Base-by-base conservation (phyloP, 2,113 vertebrate species). In the Pontoporia blainvillei region DNA sequence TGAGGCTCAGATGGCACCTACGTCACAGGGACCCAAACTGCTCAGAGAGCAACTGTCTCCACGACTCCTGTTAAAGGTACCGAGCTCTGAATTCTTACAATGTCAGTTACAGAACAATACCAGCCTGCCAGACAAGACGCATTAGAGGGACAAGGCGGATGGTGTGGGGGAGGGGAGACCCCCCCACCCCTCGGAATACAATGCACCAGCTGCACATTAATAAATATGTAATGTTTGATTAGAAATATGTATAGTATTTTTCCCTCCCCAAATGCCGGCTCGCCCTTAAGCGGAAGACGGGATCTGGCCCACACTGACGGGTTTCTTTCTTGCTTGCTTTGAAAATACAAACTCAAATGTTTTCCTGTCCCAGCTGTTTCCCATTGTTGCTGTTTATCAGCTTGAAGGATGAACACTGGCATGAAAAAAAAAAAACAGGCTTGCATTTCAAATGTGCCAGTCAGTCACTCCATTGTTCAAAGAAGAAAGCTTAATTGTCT, bases 181-280 rank as follows among this genome's bases (percentile, higher is more conserved):
- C 92, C 97, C 96, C 97, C 94, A 88, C 27, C 86, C 90, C 92
- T 81, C 39, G 0, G 97, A 98, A 98, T 98, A 99, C 99, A 99
- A 99, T 98, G 97, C 98, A 97, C 98, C 99, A 99, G 98, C 99
- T 99, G 99, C 98, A 98, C 98, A 98, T 99, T 99, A 99, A 99
- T 99, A 99, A 99, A 99, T 99, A 99, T 99, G 98, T 98, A 99
- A 99, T 99, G 98, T 99, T 99, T 99, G 98, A 99, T 99, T 98
- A 98, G 98, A 99, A 99, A 99, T 99, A 99, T 99, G 99, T 98
- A 99, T 99, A 98, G 98, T 98, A 98, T 98, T 99, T 98, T 98
- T 98, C 97, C 97, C 95, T 96, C 96, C 96, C 97, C 98, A 97
- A 98, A 98, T 98, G 98, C 98, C 98, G 98, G 98, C 98, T 98